Evolutionary conservation across 2,113 vertebrate species (phyloP), one percentile per base, ranked within the genome.

Genomic region (Pelvicachromis taeniatus): DNA sequence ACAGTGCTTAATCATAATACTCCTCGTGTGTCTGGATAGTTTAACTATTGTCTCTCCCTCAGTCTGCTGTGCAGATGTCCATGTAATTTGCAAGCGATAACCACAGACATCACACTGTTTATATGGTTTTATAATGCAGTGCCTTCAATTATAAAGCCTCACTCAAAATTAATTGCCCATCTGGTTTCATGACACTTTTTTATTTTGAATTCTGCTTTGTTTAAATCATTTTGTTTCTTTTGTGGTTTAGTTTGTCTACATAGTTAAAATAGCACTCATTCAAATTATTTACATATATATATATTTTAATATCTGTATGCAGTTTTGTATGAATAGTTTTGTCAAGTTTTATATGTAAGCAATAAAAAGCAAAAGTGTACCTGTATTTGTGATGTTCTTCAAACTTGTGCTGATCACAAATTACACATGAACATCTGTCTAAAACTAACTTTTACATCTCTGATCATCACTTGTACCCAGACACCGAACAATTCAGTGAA

Each of bases 11-110:
- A 63, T 55, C n/a, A 50, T 84, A 55, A 81, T 55, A 50, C 35
- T 42, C 53, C 16, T 26, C 55, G 11, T 42, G 40, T 55, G 65
- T 17, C 33, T 23, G 40, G 42, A 16, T 26, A 73, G 23, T 50
- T 73, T 50, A 73, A 50, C 23, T 35, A 17, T n/a, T 31, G 53
- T 63, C 48, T 16, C n/a, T 78, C 42, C 42, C 23, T 77, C 63
- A 55, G 54, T 84, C 81, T 55, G 86, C 65, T 84, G 50, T 88
- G 40, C 78, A 81, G 70, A 81, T 77, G 58, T 78, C 58, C 58
- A 33, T 65, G 40, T 70, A n/a, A 78, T 78, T 81, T 42, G 17
- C 31, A 58, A 40, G 68, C 21, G 7, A 80, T 80, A 84, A 63
- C 45, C 14, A 73, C 68, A 73, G 42, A 3, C 23, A 73, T 50